These are phyloP conservation scores for Deladenus siricidicola DNA, from an alignment of 2,888 invertebrate genomes.

Conservation along the genomic window DNA sequence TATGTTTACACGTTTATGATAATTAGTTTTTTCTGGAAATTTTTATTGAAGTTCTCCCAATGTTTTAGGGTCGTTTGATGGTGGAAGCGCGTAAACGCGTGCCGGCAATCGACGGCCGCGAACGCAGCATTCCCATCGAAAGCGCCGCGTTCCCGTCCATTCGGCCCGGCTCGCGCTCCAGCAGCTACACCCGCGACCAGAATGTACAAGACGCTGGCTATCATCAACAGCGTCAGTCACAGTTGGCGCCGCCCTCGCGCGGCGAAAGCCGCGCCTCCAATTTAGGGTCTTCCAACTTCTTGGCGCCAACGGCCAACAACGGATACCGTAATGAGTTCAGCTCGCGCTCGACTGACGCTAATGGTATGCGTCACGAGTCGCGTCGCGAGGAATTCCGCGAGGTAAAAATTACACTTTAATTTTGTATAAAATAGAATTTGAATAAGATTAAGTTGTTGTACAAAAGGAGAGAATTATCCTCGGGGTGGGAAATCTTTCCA, in stretches of 20 bases:
- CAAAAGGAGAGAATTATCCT: no score
- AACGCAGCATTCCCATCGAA: constrained; percentile 48
- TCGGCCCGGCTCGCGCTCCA: constrained; percentile 27
- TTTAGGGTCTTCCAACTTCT: constrained; percentile 2
- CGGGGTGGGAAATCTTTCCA: no score
- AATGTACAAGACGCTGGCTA: constrained; percentile 28
- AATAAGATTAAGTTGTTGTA: no score
- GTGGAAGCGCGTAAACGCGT: constrained; percentile 47
- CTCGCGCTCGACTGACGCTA: constrained; percentile 17
- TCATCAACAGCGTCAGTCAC: no score
- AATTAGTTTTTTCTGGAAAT: no score
- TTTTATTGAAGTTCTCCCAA: not conserved
- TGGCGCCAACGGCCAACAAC: constrained; percentile 10
- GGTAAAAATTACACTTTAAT: not conserved
- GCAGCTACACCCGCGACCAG: constrained; percentile 29
- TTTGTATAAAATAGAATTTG: no score
- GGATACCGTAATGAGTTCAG: constrained; percentile 19
- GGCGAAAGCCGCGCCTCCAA: constrained; percentile 1
- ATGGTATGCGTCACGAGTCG: constrained; percentile 20
- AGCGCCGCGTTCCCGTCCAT: constrained; percentile 27
- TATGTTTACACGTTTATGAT: no score
- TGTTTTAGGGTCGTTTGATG: constrained; percentile 41
- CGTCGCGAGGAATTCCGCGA: constrained; percentile 21
- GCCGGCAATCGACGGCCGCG: constrained; percentile 38
- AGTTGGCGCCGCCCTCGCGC: no score